Conservation (phyloP, 1,140 invertebrate genomes). For the Drosophila triauraria region DNA sequence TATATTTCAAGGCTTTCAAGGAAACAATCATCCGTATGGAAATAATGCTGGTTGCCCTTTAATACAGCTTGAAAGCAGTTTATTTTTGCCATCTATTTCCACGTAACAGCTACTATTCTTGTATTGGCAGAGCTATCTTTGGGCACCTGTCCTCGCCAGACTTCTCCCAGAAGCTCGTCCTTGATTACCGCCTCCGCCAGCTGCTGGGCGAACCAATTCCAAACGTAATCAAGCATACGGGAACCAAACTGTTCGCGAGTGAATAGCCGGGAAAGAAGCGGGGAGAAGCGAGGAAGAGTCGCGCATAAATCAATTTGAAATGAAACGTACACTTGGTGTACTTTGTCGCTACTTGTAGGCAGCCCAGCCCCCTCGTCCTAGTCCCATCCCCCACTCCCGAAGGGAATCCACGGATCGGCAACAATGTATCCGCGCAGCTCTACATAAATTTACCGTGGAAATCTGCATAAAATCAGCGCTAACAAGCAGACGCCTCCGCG, state of each 20-base stretch:
- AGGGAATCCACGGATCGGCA: conserved; percentile 40
- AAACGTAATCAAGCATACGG: conserved; percentile 63
- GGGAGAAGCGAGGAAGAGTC: conserved; percentile 5
- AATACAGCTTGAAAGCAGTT: neutral
- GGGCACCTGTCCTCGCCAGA: conserved; percentile 30
- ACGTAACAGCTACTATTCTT: conserved; percentile 13
- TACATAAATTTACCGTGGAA: conserved; percentile 76
- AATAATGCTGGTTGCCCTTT: neutral
- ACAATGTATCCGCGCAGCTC: conserved; percentile 74
- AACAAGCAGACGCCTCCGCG: conserved; percentile 65
- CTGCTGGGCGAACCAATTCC: conserved; percentile 44
- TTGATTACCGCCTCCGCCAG: conserved; percentile 44
- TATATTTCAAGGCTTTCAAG: neutral
- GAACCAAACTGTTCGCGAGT: conserved; percentile 10
- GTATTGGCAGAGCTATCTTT: conserved; percentile 21
- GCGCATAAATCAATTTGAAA: conserved; percentile 79
- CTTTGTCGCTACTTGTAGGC: conserved; percentile 58
- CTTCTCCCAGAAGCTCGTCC: conserved; percentile 5
- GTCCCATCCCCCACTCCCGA: neutral
- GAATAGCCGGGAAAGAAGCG: neutral
- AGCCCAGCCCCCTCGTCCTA: neutral
- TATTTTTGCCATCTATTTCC: conserved; percentile 6
- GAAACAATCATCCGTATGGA: neutral
- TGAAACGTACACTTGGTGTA: conserved; percentile 78
- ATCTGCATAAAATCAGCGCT: conserved; percentile 82